Percentiles rank a stretch among this genome's conserved stretches.
Evolutionary conservation across 2,797 vertebrate species (phyloP).

Genomic region (Rhinichthys osculus): DNA sequence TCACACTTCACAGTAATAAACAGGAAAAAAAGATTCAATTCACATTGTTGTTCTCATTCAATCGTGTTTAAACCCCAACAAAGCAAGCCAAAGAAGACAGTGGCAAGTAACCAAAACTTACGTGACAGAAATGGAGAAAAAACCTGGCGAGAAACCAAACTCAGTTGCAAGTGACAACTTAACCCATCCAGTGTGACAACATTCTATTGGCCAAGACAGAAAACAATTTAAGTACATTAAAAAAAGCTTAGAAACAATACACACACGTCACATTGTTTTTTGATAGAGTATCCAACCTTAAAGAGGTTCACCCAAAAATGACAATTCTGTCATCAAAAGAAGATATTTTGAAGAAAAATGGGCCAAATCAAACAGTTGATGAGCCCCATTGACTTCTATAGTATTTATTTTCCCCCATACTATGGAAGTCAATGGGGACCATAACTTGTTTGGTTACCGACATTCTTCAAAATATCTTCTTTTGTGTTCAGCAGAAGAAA

Average conservation of each 20-base stretch:
- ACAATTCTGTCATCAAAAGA: too few relatives aligned
- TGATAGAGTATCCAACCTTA: background rate
- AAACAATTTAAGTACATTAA: background rate
- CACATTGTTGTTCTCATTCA: background rate
- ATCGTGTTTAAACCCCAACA: background rate
- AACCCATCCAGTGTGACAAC: background rate
- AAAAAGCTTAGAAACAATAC: background rate
- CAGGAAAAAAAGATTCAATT: background rate
- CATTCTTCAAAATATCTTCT: too few relatives aligned
- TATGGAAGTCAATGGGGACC: too few relatives aligned
- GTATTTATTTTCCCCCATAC: too few relatives aligned
- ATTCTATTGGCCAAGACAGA: background rate
- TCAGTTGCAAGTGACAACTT: background rate
- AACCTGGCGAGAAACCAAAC: background rate
- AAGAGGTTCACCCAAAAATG: background rate
- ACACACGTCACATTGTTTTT: background rate
- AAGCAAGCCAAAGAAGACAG: background rate
- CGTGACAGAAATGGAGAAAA: background rate
- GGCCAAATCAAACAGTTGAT: too few relatives aligned
- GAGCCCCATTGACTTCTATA: too few relatives aligned
- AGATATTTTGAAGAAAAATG: too few relatives aligned
- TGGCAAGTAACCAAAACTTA: background rate
- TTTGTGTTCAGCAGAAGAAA: background rate
- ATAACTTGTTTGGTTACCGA: too few relatives aligned
- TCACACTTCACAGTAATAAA: too few relatives aligned